A percentile compares a stretch with the other conserved stretches of the same genome.
Conservation (phyloP, 2,888 invertebrate genomes). For the Calephelis perditalis region DNA sequence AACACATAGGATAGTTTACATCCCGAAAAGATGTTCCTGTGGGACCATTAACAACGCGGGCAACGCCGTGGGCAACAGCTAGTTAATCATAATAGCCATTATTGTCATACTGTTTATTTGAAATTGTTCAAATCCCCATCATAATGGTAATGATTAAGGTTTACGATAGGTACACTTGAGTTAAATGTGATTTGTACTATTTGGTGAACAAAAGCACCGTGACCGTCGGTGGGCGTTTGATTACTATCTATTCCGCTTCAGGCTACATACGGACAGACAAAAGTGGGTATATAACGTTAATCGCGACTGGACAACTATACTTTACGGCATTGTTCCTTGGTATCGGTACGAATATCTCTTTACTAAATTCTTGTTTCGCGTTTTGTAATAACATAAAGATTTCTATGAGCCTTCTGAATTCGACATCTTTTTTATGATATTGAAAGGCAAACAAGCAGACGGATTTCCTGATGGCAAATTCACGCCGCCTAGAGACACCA, state of each 20-base stretch:
- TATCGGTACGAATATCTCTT: conserved; percentile 7
- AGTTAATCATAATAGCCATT: neutral
- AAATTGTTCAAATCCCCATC: neutral
- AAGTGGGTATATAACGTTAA: conserved; percentile 18
- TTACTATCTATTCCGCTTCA: conserved; percentile 46
- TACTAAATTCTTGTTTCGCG: neutral
- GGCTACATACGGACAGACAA: conserved; percentile 23
- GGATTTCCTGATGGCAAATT: too few relatives aligned
- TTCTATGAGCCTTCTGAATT: too few relatives aligned
- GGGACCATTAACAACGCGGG: too few relatives aligned
- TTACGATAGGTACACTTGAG: conserved; percentile 34
- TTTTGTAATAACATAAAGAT: too few relatives aligned
- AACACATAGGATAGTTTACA: too few relatives aligned
- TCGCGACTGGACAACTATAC: conserved; percentile 18
- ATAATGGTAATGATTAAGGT: conserved; percentile 6
- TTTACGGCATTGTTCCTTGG: conserved; percentile 13
- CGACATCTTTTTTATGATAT: too few relatives aligned
- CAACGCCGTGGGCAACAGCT: too few relatives aligned
- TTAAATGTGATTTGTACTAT: conserved; percentile 53
- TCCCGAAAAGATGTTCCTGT: too few relatives aligned
- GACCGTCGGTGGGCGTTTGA: conserved; percentile 50
- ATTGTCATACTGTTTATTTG: neutral
- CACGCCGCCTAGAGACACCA: too few relatives aligned
- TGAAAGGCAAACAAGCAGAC: too few relatives aligned
- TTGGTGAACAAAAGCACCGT: conserved; percentile 62